phyloP scores from a whole-genome alignment of 2,888 invertebrate species.

The Ophraella communa region DNA sequence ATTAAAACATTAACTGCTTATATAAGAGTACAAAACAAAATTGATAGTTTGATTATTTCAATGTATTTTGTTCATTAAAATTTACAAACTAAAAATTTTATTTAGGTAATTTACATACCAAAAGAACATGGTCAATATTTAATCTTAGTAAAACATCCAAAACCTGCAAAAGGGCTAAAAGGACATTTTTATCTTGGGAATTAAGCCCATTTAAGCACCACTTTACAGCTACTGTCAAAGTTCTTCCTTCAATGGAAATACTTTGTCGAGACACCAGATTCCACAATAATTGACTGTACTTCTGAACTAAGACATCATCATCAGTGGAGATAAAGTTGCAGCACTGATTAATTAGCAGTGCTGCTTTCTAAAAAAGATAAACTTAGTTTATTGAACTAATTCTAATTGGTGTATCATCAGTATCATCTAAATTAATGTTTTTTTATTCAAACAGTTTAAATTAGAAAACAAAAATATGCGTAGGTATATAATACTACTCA shows the following conservation, averaged over 20 bases:
- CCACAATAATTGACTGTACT: constrained; percentile 66
- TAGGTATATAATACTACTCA: constrained; percentile 44
- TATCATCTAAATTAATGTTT: no score
- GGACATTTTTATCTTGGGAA: constrained; percentile 46
- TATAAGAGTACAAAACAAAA: no score
- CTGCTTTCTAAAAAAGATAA: constrained; percentile 54
- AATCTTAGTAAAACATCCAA: constrained; percentile 56
- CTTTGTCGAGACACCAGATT: constrained; percentile 65
- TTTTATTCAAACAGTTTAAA: no score
- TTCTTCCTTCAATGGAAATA: constrained; percentile 57
- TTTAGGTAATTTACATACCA: no score
- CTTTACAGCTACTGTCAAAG: constrained; percentile 49
- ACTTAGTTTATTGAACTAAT: no score
- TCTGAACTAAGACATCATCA: constrained; percentile 65
- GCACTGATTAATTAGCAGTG: constrained; percentile 56
- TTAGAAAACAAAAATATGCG: no score
- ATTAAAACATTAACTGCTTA: no score
- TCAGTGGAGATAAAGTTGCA: constrained; percentile 57
- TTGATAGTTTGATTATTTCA: no score
- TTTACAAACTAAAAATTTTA: no score
- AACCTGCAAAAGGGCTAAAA: constrained; percentile 54
- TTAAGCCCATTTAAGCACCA: constrained; percentile 57
- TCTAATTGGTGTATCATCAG: no score
- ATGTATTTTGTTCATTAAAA: no score
- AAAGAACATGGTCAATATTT: constrained; percentile 44